Base-by-base conservation (phyloP, 2,113 vertebrate species). In the Otus sunia region DNA sequence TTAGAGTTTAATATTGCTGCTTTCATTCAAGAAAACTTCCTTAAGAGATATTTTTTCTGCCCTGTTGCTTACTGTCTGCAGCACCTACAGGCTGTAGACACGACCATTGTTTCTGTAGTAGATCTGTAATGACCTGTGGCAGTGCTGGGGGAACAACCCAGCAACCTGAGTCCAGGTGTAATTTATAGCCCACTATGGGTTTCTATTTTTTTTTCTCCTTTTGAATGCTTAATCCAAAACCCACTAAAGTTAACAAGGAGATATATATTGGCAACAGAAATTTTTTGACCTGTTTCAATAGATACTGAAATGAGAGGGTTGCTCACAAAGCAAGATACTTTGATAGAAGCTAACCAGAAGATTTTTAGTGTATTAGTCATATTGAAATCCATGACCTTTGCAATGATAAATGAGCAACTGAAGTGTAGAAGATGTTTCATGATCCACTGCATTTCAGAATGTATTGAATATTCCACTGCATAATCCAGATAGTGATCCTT, bases 321-420 rank as follows among this genome's bases (percentile, higher is more conserved):
- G 12, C 32, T 89, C 41, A 87, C 15, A 73, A 60, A 88, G 29
- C 52, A 76, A 72, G 23, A 20, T 76, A 11, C 23, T 52, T 41
- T 76, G 55, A 76, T 64, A 39, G 58, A 92, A 72, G 14, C 4
- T 85, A 88, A 87, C 16, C 30, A 41, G 90, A 85, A 75, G 19
- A 88, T 53, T 84, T 83, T 91, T 62, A 74, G 41, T 86, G 20
- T 47, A 58, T 79, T 93, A 93, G 62, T 90, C 53, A 49, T 64
- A 36, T 52, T 75, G 45, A 50, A 93, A 76, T 72, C 62, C 36
- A 64, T 80, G 77, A 93, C 92, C 69, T 96, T 92, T 90, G 53
- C n/a, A 90, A 76, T 79, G 71, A 88, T 90, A 79, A 93, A 92
- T 88, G 71, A 90, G 64, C 17, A 45, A 47, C 36, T 47, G 53